These are phyloP conservation scores for Porites lutea DNA, from an alignment of 64 coral and sea anemone genomes.

Conservation along the genomic window DNA sequence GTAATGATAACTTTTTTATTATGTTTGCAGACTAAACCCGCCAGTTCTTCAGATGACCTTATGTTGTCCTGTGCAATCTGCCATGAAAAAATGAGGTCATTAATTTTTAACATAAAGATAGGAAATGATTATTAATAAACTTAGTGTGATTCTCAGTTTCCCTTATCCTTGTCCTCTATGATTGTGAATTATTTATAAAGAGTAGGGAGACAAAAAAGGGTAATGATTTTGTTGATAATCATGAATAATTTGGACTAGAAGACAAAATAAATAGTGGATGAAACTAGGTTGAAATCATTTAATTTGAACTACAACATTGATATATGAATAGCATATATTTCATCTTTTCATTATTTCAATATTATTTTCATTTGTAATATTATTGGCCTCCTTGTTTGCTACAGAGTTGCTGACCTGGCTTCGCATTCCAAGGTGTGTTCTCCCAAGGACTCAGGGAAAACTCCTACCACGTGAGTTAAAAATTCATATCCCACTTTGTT, in stretches of 20 bases:
- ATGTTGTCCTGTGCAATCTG: constrained; percentile 94
- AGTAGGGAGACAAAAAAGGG: no score
- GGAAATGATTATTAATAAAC: no score
- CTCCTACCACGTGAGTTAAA: constrained; percentile 77
- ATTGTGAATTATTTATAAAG: no score
- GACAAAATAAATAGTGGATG: no score
- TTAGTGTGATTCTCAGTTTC: neutral
- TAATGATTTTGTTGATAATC: no score
- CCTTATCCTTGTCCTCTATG: neutral
- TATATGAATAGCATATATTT: no score
- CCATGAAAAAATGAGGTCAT: constrained; percentile 85
- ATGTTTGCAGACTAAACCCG: constrained; percentile 47
- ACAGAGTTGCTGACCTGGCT: constrained; percentile 72
- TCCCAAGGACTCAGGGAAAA: constrained; percentile 52
- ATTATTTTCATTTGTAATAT: neutral
- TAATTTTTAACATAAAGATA: no score
- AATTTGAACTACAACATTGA: neutral
- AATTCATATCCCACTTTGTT: no score
- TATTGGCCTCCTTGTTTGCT: neutral
- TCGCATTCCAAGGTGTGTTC: constrained; percentile 82
- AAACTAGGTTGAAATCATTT: no score
- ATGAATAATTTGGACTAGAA: no score
- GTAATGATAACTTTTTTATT: neutral
- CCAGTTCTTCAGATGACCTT: constrained; percentile 67
- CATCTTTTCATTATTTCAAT: neutral